Percentiles rank a stretch among this genome's conserved stretches.
Evolutionary conservation across 2,888 invertebrate genomes (phyloP).

Genomic region (Zygaena filipendulae): DNA sequence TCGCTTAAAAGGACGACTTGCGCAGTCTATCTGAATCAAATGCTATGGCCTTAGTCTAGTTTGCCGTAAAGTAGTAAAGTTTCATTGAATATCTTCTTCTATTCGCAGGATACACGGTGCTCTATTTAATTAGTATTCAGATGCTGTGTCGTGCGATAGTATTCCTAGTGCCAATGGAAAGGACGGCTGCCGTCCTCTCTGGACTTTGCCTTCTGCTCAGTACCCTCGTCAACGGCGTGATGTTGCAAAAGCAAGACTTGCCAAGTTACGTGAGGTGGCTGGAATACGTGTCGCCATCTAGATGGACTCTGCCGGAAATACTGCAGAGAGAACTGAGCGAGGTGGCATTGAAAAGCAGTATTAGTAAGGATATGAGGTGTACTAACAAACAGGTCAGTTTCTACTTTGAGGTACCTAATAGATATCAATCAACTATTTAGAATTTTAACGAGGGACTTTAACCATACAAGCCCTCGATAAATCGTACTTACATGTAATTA

Average conservation of each 20-base stretch:
- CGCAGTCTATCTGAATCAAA: too few relatives aligned
- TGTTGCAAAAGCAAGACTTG: constrained; percentile 75
- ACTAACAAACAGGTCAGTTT: constrained; percentile 76
- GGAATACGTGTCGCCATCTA: constrained; percentile 75
- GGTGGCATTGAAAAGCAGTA: constrained; percentile 68
- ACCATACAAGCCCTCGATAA: too few relatives aligned
- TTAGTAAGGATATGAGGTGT: constrained; percentile 61
- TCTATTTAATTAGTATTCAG: constrained; percentile 76
- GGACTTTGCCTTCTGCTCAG: constrained; percentile 71
- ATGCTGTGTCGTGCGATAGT: constrained; percentile 74
- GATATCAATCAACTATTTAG: too few relatives aligned
- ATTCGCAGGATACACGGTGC: constrained; percentile 73
- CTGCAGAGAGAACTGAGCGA: constrained; percentile 73
- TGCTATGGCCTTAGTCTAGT: too few relatives aligned
- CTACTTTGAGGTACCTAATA: too few relatives aligned
- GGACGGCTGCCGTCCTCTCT: constrained; percentile 71
- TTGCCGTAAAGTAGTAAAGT: background rate
- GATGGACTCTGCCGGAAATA: constrained; percentile 78
- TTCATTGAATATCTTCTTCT: background rate
- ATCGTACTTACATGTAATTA: too few relatives aligned
- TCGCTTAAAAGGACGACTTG: too few relatives aligned
- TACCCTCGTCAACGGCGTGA: constrained; percentile 74
- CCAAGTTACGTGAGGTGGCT: constrained; percentile 74
- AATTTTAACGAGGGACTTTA: too few relatives aligned
- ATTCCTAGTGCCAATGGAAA: constrained; percentile 73